Base-by-base conservation (phyloP, 2,113 vertebrate species). In the Chaenocephalus aceratus region DNA sequence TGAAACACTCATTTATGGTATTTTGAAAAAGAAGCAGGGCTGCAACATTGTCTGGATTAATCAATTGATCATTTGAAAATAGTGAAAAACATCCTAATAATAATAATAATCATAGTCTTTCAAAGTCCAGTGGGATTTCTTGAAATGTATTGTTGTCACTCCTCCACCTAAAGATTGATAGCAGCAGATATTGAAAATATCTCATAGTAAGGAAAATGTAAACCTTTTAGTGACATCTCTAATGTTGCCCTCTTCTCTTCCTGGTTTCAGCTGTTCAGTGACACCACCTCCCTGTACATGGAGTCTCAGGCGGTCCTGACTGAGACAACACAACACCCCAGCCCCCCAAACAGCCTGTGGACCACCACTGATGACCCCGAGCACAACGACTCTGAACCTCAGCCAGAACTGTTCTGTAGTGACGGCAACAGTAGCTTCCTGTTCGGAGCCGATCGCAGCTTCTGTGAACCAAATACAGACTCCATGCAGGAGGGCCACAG, bases 211-310 rank as follows among this genome's bases (percentile, higher is more conserved):
- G 6, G 16, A 13, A 15, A 15, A 18, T 2, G 30, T 1, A 65
- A 71, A 48, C 1, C 51, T 52, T 45, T 52, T 21, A 21, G 46
- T 13, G 52, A 26, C 44, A 58, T 6, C 51, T 56, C n/a, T 58
- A 30, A 46, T 11, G 6, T 3, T 0, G 1, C 10, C 56, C 1
- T 72, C 2, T 56, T 23, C 44, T 79, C 23, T 58, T 80, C 10
- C 10, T 62, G 77, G 46, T 84, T 74, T 82, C 83, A 99, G 98
- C 94, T 96, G 86, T 98, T 99, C 93, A 96, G 88, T 91, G 96
- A 96, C 54, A 95, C 90, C 13, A 92, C 96, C n/a, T 95, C 95
- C 51, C 91, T 94, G 13, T 95, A 93, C 90, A 93, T 82, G 59
- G 76, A 83, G 77, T 79, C 58, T 89, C 85, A 75, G 44, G 59